phyloP scores from a whole-genome alignment of 2,888 invertebrate species.

The Zele albiditarsus region DNA sequence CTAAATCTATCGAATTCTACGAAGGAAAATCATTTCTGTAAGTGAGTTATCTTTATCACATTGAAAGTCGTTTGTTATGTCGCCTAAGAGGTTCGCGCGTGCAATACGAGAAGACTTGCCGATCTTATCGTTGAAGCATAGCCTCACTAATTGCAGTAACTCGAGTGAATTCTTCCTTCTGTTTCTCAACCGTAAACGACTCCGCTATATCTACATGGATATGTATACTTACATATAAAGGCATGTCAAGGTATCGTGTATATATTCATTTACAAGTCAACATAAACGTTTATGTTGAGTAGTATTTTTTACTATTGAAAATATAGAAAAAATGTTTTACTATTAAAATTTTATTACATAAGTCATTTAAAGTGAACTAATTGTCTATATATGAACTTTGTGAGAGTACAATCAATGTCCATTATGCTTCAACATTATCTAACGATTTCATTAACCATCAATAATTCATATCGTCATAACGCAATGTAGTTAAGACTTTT shows the following conservation, averaged over 20 bases:
- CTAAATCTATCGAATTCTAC: background rate
- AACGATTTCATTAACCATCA: conserved; percentile 56
- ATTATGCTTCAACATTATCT: conserved; percentile 47
- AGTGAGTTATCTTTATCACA: background rate
- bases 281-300: too few species aligned
- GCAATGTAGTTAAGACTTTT: conserved; percentile 27
- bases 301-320: too few species aligned
- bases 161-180: background rate
- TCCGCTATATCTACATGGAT: too few species aligned
- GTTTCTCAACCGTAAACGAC: background rate
- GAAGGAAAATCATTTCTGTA: background rate
- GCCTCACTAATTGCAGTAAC: background rate
- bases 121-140: background rate
- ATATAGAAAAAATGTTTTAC: too few species aligned
- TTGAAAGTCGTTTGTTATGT: background rate
- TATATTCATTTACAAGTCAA: too few species aligned
- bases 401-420: conserved; percentile 29
- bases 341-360: too few species aligned
- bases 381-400: background rate
- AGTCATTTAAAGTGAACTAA: too few species aligned
- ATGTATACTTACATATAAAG: too few species aligned
- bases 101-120: background rate
- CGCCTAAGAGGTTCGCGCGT: background rate
- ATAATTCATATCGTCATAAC: conserved; percentile 50
- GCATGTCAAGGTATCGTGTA: too few species aligned